A percentile compares a stretch with the other conserved stretches of the same genome.
Evolutionary conservation across 2,797 vertebrate species (phyloP).

Genomic region (Chelon labrosus): DNA sequence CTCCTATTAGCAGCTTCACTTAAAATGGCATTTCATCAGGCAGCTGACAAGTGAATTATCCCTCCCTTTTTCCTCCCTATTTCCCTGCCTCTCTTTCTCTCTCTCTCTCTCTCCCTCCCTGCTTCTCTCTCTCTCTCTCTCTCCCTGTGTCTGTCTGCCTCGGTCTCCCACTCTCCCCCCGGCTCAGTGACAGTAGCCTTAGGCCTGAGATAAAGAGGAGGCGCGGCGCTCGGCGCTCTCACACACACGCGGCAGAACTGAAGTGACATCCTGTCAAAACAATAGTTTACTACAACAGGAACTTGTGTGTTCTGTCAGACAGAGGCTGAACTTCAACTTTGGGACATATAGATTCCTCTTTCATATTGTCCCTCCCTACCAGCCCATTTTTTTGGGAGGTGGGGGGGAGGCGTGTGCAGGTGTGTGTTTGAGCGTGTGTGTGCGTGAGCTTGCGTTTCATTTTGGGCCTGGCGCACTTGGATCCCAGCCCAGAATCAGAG

Average conservation of each 20-base stretch:
- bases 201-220: slow-evolving; percentile 98
- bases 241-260: slow-evolving; percentile 89
- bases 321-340: slow-evolving; percentile 83
- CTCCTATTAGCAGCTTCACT: slow-evolving; percentile 92
- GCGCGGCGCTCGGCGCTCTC: slow-evolving; percentile 82
- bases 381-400: neutral
- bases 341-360: slow-evolving; percentile 82
- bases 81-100: slow-evolving; percentile 65
- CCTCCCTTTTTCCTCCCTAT: slow-evolving; percentile 72
- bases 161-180: slow-evolving; percentile 91
- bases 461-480: slow-evolving; percentile 64
- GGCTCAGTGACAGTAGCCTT: slow-evolving; percentile 99
- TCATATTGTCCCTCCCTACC: slow-evolving; percentile 68
- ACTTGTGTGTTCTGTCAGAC: slow-evolving; percentile 88
- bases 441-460: slow-evolving; percentile 56
- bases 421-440: slow-evolving; percentile 26
- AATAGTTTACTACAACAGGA: slow-evolving; percentile 90
- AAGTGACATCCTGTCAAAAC: slow-evolving; percentile 98
- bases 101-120: slow-evolving; percentile 47
- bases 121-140: slow-evolving; percentile 70
- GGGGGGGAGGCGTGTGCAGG: slow-evolving; percentile 17
- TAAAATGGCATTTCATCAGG: slow-evolving; percentile 89
- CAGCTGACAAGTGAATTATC: slow-evolving; percentile 85
- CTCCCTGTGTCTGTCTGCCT: slow-evolving; percentile 81
- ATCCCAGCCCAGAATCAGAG: slow-evolving; percentile 69